A percentile compares a stretch with the other conserved stretches of the same genome.
Evolutionary conservation across 2,888 invertebrate species (phyloP).

Genomic region (Schizaphis graminum): DNA sequence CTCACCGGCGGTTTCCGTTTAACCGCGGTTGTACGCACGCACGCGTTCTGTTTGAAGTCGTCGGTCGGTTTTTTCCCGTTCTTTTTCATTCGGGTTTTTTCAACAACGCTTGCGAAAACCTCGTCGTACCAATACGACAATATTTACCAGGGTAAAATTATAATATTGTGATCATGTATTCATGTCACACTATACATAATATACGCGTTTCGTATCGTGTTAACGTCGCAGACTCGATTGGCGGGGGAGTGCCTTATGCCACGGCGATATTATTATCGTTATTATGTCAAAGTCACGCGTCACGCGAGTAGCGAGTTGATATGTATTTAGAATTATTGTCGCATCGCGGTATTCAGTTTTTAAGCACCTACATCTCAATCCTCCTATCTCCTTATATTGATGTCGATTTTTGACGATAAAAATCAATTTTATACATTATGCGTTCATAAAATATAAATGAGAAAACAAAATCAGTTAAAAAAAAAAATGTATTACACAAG

Average conservation of each 20-base stretch:
- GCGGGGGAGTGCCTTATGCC: neutral
- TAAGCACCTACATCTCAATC: neutral
- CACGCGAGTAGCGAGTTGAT: neutral
- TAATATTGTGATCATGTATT: neutral
- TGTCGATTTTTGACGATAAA: neutral
- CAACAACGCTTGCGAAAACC: neutral
- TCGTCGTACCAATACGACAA: neutral
- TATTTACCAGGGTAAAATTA: neutral
- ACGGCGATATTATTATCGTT: neutral
- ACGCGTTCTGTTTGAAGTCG: neutral
- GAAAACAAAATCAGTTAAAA: neutral
- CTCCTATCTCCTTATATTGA: neutral
- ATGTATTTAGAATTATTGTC: neutral
- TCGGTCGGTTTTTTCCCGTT: neutral
- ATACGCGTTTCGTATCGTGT: neutral
- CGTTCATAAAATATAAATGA: neutral
- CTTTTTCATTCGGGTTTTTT: slow-evolving; percentile 8
- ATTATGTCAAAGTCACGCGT: neutral
- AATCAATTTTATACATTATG: neutral
- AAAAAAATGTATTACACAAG: neutral
- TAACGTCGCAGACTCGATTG: neutral
- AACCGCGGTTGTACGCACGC: neutral
- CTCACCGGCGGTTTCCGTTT: slow-evolving; percentile 52
- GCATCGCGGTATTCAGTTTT: neutral
- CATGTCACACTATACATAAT: neutral